phyloP scores from a whole-genome alignment of 2,797 vertebrate species.

The Premnoplex brunnescens region DNA sequence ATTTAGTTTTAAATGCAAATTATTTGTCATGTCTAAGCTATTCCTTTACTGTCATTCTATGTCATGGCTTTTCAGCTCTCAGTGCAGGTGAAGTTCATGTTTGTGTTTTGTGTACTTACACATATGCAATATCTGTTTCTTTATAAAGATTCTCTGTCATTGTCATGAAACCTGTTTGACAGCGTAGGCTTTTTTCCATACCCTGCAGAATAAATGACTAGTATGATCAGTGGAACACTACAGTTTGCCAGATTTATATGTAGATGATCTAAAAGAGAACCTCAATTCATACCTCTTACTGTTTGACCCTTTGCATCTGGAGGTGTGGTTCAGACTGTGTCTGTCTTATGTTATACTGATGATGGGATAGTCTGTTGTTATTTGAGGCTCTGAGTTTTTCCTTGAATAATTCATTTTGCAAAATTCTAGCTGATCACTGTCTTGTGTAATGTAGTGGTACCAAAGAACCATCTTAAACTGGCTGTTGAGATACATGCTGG shows the following conservation, averaged over 20 bases:
- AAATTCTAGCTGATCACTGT: slow-evolving; percentile 40
- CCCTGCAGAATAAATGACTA: neutral
- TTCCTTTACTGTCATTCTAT: neutral
- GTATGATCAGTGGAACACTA: neutral
- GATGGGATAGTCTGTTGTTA: neutral
- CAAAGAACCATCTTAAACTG: slow-evolving; percentile 36
- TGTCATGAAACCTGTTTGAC: slow-evolving; percentile 8
- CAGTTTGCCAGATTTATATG: neutral
- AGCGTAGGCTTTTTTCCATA: slow-evolving; percentile 3
- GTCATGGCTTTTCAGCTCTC: neutral
- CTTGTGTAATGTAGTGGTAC: slow-evolving; percentile 54
- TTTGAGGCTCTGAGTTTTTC: slow-evolving; percentile 6
- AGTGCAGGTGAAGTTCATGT: neutral
- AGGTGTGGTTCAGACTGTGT: neutral
- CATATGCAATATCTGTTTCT: neutral
- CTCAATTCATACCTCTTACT: neutral
- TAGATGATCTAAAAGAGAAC: neutral
- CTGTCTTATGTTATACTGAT: neutral
- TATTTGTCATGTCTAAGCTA: neutral
- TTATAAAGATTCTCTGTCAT: neutral
- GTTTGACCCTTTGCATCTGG: neutral
- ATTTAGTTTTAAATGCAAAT: neutral
- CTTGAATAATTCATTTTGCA: slow-evolving; percentile 27
- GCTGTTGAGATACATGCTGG: neutral
- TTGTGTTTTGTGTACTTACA: neutral